Conservation (phyloP, 2,797 vertebrate species). For the Loriculus beryllinus region DNA sequence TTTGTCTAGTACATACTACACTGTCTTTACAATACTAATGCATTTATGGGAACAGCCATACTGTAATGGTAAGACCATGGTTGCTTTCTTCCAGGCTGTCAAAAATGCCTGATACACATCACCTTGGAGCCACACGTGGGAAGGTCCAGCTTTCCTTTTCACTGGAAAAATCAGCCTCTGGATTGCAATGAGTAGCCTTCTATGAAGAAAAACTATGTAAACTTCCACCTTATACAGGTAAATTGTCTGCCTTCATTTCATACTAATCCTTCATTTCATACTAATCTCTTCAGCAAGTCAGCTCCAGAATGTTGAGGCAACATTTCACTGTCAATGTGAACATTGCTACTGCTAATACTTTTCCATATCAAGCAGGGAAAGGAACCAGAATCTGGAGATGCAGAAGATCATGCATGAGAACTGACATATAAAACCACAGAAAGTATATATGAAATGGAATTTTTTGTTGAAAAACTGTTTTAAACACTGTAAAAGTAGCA, state of each 20-base stretch:
- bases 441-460: neutral
- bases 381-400: neutral
- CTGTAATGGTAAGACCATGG: neutral
- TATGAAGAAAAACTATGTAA: neutral
- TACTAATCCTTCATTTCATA: neutral
- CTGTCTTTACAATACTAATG: neutral
- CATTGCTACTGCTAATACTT: neutral
- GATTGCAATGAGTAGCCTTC: neutral
- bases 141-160: neutral
- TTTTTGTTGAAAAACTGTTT: neutral
- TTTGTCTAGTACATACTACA: neutral
- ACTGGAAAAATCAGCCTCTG: neutral
- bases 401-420: neutral
- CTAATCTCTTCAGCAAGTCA: neutral
- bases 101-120: neutral
- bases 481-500: neutral
- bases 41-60: neutral
- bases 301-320: neutral
- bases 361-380: neutral
- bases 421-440: neutral
- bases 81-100: neutral
- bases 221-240: neutral
- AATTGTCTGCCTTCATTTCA: neutral
- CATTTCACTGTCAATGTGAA: neutral
- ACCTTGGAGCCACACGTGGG: neutral